These are phyloP conservation scores for Neosilurus hyrtlii DNA, from an alignment of 2,797 vertebrate genomes.

Conservation along the genomic window DNA sequence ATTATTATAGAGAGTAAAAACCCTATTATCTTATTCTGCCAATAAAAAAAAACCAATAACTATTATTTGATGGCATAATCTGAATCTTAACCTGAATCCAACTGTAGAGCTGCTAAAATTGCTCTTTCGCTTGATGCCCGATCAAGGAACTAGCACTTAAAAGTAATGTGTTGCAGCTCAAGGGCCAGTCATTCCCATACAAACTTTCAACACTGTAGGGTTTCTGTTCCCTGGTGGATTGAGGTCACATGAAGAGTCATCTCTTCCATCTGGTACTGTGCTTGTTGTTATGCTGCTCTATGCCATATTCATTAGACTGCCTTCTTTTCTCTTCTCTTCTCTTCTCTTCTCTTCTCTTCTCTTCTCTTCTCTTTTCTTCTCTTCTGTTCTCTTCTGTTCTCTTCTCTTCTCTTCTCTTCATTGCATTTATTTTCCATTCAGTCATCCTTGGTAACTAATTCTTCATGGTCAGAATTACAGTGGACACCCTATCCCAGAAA, in stretches of 20 bases:
- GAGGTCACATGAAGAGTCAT: constrained; percentile 36
- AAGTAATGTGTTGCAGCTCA: constrained; percentile 28
- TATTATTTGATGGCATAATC: not conserved
- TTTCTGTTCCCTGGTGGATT: constrained; percentile 28
- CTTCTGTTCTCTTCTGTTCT: not conserved
- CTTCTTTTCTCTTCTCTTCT: constrained; percentile 40
- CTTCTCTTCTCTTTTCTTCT: not conserved
- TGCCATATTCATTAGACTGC: constrained; percentile 36
- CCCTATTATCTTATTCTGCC: not conserved
- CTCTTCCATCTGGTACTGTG: constrained; percentile 41
- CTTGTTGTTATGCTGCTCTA: constrained; percentile 17
- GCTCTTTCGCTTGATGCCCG: constrained; percentile 12
- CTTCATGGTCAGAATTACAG: not conserved
- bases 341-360: constrained; percentile 33
- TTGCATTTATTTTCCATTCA: not conserved
- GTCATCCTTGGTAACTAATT: not conserved
- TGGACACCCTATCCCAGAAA: not conserved
- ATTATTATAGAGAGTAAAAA: not conserved
- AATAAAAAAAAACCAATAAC: constrained; percentile 10
- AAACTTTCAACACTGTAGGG: constrained; percentile 30
- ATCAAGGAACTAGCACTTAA: constrained; percentile 19
- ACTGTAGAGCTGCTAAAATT: not conserved
- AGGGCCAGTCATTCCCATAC: constrained; percentile 26
- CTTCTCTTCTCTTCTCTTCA: constrained; percentile 43
- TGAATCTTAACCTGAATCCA: not conserved